Evolutionary conservation across 2,797 vertebrate genomes (phyloP), one percentile per base, ranked within the genome.

Genomic region (Anguilla anguilla): DNA sequence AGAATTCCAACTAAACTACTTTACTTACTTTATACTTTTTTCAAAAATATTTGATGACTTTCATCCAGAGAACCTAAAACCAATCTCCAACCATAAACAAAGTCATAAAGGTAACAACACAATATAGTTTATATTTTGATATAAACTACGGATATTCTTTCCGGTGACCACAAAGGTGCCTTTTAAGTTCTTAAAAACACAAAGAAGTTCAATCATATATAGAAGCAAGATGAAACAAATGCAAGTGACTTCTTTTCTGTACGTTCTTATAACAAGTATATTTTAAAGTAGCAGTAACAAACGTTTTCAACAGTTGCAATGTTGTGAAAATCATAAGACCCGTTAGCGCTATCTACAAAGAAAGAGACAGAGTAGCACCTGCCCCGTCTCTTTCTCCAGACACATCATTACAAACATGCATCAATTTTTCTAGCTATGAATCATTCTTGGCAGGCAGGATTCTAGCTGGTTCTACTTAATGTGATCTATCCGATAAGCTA

Each of bases 131-230:
- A 59, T 17, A 59, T 15, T 4, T 19, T 59, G 31, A 17, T 31
- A 28, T 74, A 74, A 74, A 74, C 69, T 74, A 74, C 28, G 13
- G 28, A 72, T 31, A 28, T 5, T 74, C 7, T 74, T 35, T 74
- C 64, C 69, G 35, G 13, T 31, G 69, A 74, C 13, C 69, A 74
- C 28, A 28, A 15, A 31, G 69, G 69, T 74, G 31, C 69, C 31
- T 35, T 74, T 74, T 74, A 74, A 74, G 28, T 31, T 35, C 31
- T 74, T 74, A 74, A 31, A 74, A 74, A 74, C 31, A 74, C 69
- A 74, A 35, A 72, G 6, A 22, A 67, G 64, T n/a, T 67, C 19
- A 22, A 22, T 67, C 6, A 28, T 31, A 31, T 10, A 6, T 13
- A 74, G 13, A 31, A 74, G 31, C 69, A 74, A 59, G 13, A 55